Conservation (phyloP, 2,888 invertebrate genomes). For the Caenorhabditis doughertyi region DNA sequence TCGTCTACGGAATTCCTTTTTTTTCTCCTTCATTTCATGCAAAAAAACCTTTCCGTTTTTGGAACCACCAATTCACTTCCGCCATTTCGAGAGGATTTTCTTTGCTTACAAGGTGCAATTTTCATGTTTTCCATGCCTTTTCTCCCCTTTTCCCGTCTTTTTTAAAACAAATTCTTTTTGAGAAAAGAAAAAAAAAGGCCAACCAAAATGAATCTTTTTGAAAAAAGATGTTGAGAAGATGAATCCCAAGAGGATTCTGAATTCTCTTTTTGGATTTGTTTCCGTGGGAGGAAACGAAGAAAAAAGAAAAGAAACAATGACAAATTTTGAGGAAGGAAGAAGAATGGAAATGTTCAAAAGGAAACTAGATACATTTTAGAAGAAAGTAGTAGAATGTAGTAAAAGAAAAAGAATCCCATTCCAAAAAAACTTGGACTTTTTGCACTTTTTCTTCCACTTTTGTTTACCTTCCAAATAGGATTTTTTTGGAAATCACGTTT, state of each 20-base stretch:
- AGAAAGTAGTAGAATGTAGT: no score
- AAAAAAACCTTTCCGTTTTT: not conserved
- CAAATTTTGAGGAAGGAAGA: conserved; percentile 12
- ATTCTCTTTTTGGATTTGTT: conserved; percentile 7
- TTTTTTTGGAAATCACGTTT: not conserved
- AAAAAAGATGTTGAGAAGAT: not conserved
- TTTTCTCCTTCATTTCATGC: not conserved
- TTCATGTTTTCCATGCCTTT: conserved; percentile 5
- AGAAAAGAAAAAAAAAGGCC: not conserved
- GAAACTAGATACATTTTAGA: conserved; percentile 34
- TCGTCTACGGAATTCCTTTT: conserved; percentile 1
- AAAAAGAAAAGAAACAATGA: conserved; percentile 26
- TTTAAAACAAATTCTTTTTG: not conserved
- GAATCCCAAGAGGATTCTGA: not conserved
- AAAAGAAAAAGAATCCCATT: not conserved
- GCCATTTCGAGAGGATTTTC: conserved; percentile 8
- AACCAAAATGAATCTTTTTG: conserved; percentile 9
- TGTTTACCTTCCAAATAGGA: not conserved
- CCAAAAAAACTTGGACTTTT: conserved; percentile 1
- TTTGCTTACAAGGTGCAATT: conserved; percentile 17
- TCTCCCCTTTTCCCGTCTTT: not conserved
- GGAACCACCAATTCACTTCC: conserved; percentile 29
- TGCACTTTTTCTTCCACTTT: conserved; percentile 2
- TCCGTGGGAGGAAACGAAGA: conserved; percentile 34
- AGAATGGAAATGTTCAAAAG: conserved; percentile 29